Conservation (phyloP, 2,888 invertebrate species). For the Serrognathus titanus region DNA sequence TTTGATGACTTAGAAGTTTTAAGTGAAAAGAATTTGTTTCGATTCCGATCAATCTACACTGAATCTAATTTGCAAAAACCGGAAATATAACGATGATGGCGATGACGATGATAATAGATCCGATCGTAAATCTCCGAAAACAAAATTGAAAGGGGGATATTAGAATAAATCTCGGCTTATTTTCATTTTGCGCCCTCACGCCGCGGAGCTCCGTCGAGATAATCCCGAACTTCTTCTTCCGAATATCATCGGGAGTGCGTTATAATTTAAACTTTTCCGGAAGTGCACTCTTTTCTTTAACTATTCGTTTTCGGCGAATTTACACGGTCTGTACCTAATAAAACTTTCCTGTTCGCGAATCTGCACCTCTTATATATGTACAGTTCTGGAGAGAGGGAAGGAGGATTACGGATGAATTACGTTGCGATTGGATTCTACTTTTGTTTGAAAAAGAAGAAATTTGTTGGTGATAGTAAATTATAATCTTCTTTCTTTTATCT, state of each 20-base stretch:
- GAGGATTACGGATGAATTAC: too few relatives aligned
- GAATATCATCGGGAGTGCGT: not conserved
- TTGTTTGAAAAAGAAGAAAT: too few relatives aligned
- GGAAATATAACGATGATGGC: not conserved
- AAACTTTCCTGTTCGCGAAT: not conserved
- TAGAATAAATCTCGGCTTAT: not conserved
- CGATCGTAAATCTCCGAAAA: not conserved
- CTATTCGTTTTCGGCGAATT: not conserved
- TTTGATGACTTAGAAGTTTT: too few relatives aligned
- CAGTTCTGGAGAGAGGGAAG: too few relatives aligned
- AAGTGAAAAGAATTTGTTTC: too few relatives aligned
- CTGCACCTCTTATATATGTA: too few relatives aligned
- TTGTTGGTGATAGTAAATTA: too few relatives aligned
- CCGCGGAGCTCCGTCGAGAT: not conserved
- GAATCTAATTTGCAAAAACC: too few relatives aligned
- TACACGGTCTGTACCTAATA: not conserved
- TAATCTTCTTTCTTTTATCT: too few relatives aligned
- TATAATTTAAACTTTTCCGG: constrained; percentile 1
- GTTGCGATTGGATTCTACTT: too few relatives aligned
- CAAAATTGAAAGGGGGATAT: not conserved
- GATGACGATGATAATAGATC: not conserved
- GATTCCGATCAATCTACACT: too few relatives aligned
- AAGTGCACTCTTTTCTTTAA: not conserved
- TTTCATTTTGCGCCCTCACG: not conserved
- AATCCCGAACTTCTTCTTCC: not conserved